Conservation (phyloP, 2,888 invertebrate genomes). For the Himalopsyche japonica region DNA sequence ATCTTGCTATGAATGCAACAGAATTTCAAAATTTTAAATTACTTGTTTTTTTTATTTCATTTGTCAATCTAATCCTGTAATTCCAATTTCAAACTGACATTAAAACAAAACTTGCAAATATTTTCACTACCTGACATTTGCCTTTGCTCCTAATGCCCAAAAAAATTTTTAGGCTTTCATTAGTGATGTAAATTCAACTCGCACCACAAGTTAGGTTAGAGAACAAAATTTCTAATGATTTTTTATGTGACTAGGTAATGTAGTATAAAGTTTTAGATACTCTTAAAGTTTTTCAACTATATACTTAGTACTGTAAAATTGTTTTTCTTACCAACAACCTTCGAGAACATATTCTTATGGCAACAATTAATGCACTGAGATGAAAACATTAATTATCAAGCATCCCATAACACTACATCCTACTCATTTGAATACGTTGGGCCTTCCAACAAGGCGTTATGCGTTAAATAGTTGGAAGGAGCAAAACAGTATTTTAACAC, state of each 20-base stretch:
- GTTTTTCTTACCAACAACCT: too few relatives aligned
- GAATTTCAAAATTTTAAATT: neutral
- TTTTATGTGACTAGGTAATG: too few relatives aligned
- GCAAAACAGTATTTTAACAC: conserved; percentile 14
- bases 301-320: too few relatives aligned
- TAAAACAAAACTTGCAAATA: neutral
- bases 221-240: too few relatives aligned
- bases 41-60: neutral
- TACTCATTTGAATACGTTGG: conserved; percentile 12
- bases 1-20: neutral
- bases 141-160: too few relatives aligned
- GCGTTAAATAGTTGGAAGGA: conserved; percentile 22
- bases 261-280: too few relatives aligned
- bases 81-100: neutral
- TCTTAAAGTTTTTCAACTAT: too few relatives aligned
- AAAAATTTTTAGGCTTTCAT: too few relatives aligned
- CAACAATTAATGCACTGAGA: neutral
- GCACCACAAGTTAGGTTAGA: too few relatives aligned
- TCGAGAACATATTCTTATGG: too few relatives aligned
- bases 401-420: conserved; percentile 19
- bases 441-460: conserved; percentile 20
- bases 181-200: too few relatives aligned
- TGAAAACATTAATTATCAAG: neutral
- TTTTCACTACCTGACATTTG: too few relatives aligned
- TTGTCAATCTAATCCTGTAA: neutral